These are phyloP conservation scores for Vespertilio murinus DNA, from an alignment of 2,797 vertebrate genomes.

Conservation along the genomic window DNA sequence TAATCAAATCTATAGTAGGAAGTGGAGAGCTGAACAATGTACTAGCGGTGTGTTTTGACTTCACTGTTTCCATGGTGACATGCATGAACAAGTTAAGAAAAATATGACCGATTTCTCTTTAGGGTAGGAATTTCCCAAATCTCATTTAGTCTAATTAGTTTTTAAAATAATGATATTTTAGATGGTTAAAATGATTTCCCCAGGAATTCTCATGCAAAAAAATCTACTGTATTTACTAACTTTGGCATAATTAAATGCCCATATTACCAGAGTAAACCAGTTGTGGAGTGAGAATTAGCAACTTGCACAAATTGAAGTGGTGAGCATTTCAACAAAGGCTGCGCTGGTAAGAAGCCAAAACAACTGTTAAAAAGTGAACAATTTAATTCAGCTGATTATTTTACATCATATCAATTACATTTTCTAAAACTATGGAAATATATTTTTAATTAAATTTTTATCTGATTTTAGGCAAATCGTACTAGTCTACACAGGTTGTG, in stretches of 20 bases:
- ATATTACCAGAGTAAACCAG: constrained; percentile 24
- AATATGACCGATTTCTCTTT: constrained; percentile 65
- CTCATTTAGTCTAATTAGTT: constrained; percentile 65
- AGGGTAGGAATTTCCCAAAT: constrained; percentile 67
- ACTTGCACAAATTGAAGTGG: constrained; percentile 36
- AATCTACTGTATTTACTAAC: constrained; percentile 26
- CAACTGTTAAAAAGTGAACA: constrained; percentile 27
- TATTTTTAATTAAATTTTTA: neutral
- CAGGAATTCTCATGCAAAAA: constrained; percentile 59
- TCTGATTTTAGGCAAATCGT: neutral
- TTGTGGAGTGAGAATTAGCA: constrained; percentile 46
- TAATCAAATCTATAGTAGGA: constrained; percentile 76
- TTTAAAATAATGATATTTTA: constrained; percentile 67
- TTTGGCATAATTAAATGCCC: constrained; percentile 45
- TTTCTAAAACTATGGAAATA: constrained; percentile 17
- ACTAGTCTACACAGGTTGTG: neutral
- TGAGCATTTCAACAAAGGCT: constrained; percentile 39
- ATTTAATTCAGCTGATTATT: constrained; percentile 5
- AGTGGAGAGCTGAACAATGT: constrained; percentile 69
- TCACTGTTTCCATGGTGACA: constrained; percentile 67
- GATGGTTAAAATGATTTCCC: constrained; percentile 62
- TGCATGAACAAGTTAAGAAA: constrained; percentile 61
- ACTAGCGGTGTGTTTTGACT: constrained; percentile 65
- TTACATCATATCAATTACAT: neutral
- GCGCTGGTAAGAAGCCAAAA: constrained; percentile 37